Conservation (phyloP, 2,888 invertebrate genomes). For the Patella ulyssiponensis region DNA sequence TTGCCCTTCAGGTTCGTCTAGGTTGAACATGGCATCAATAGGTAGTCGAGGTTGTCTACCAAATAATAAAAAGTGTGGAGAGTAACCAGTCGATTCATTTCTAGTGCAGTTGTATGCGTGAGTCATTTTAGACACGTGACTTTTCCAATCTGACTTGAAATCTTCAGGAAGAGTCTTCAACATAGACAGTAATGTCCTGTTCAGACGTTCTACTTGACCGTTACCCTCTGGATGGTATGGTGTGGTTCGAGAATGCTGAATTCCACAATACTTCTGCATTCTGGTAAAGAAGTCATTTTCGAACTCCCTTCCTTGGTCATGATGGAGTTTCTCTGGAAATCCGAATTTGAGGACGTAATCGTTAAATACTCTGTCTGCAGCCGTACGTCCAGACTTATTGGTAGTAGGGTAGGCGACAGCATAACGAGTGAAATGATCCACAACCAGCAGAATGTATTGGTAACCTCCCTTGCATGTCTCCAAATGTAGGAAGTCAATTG, state of each 20-base stretch:
- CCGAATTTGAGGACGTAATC: slow-evolving; percentile 39
- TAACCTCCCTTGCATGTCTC: no score
- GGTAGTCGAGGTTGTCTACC: slow-evolving; percentile 28
- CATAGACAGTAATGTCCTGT: slow-evolving; percentile 19
- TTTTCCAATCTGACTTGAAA: slow-evolving; percentile 22
- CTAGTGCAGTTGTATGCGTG: slow-evolving; percentile 44
- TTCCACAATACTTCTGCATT: slow-evolving; percentile 1
- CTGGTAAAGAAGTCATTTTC: slow-evolving; percentile 37
- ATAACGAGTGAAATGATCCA: slow-evolving; percentile 24
- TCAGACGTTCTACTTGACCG: slow-evolving; percentile 19
- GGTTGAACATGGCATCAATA: slow-evolving; percentile 20
- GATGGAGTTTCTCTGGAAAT: slow-evolving; percentile 37
- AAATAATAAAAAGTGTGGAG: slow-evolving; percentile 36
- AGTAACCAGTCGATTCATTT: slow-evolving; percentile 34
- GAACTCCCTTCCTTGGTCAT: slow-evolving; percentile 44
- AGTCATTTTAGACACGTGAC: slow-evolving; percentile 31
- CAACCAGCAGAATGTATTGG: slow-evolving; percentile 15
- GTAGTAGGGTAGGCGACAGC: slow-evolving; percentile 19
- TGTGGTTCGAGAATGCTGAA: slow-evolving; percentile 19
- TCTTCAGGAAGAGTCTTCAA: slow-evolving; percentile 15
- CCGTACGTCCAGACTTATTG: slow-evolving; percentile 28
- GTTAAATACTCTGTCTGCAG: slow-evolving; percentile 40
- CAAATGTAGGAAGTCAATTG: no score
- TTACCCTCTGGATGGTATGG: slow-evolving; percentile 17
- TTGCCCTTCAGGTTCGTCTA: slow-evolving; percentile 3